Evolutionary conservation across 2,888 invertebrate species (phyloP).

Genomic region (Drosophila tripunctata): DNA sequence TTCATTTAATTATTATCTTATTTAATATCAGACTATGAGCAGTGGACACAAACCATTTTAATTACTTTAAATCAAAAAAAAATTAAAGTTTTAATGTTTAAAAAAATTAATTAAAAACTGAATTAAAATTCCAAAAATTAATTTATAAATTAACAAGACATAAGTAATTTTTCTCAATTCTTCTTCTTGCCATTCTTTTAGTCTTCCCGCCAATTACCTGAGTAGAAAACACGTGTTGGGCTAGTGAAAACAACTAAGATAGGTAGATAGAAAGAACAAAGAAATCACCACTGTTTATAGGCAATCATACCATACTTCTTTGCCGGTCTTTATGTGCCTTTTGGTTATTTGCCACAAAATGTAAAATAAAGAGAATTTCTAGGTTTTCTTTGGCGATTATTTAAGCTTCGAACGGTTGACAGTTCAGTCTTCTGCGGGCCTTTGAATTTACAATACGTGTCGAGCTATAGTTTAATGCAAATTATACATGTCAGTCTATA

Average conservation of each 20-base stretch:
- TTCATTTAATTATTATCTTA: too few species aligned
- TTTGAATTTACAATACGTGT: constrained; percentile 64
- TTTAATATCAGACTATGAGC: too few species aligned
- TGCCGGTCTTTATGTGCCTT: constrained; percentile 35
- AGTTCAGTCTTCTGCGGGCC: constrained; percentile 77
- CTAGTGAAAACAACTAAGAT: background rate
- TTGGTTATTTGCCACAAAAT: constrained; percentile 47
- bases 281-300: constrained; percentile 56
- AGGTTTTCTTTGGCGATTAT: constrained; percentile 79
- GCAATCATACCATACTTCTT: constrained; percentile 49
- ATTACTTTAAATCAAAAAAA: too few species aligned
- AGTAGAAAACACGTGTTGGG: constrained; percentile 28
- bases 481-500: background rate
- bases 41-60: too few species aligned
- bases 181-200: too few species aligned
- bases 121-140: too few species aligned
- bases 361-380: constrained; percentile 75
- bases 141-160: background rate
- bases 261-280: background rate
- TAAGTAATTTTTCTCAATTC: background rate
- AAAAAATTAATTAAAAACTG: too few species aligned
- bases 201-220: constrained; percentile 35
- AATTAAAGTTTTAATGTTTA: too few species aligned
- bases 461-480: constrained; percentile 18
- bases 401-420: constrained; percentile 43